Evolutionary conservation across 37 sponge, comb jelly and placozoan species (phyloP).

Genomic region (Halichondria panicea): DNA sequence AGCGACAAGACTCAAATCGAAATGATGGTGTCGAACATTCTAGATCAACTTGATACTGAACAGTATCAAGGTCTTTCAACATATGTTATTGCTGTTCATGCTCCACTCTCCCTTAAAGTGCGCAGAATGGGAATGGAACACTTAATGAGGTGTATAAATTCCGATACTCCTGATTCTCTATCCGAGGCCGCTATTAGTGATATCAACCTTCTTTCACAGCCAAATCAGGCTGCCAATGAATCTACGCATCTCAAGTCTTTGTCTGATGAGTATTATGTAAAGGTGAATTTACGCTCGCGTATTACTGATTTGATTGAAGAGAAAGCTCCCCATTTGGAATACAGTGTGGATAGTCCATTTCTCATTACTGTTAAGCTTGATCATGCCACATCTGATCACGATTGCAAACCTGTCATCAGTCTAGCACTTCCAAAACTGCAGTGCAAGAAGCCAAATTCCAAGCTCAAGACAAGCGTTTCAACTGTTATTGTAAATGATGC

Average conservation of each 20-base stretch:
- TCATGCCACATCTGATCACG: constrained; percentile 1
- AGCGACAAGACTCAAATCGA: no score
- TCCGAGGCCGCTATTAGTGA: no score
- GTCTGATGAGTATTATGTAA: constrained; percentile 33
- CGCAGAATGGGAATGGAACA: constrained; percentile 7
- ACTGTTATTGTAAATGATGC: constrained; percentile 4
- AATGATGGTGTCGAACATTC: no score
- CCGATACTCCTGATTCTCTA: no score
- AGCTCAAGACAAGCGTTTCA: no score
- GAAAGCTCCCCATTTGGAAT: background rate
- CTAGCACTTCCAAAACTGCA: background rate
- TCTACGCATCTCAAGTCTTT: no score
- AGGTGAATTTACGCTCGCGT: constrained; percentile 12
- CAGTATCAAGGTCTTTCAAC: constrained; percentile 39
- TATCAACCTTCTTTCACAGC: no score
- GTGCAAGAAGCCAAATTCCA: no score
- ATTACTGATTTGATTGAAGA: constrained; percentile 5
- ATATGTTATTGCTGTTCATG: constrained; percentile 25
- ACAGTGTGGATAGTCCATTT: constrained; percentile 28
- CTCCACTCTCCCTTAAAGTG: constrained; percentile 38
- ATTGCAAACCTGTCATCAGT: constrained; percentile 21
- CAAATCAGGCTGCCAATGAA: no score
- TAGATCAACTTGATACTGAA: no score
- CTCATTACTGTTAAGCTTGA: constrained; percentile 35
- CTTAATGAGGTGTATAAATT: background rate